Conservation (phyloP, 2,113 vertebrate genomes). For the Octodon degus region DNA sequence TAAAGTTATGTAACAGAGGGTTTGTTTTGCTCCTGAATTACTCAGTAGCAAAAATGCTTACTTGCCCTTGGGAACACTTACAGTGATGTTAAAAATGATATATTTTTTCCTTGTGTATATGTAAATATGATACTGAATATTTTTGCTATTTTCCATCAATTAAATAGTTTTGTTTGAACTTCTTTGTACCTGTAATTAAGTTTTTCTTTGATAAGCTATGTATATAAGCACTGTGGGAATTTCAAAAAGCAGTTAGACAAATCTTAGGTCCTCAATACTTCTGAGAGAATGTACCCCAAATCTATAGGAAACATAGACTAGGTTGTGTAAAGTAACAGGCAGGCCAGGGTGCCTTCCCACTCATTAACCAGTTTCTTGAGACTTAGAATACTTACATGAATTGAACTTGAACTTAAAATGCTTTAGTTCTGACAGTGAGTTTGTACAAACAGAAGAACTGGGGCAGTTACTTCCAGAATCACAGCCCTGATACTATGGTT, state of each 20-base stretch:
- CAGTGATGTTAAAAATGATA: not conserved
- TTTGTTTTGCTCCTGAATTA: slow-evolving; percentile 67
- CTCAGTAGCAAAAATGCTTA: slow-evolving; percentile 26
- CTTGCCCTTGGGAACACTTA: slow-evolving; percentile 35
- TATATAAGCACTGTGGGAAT: slow-evolving; percentile 3
- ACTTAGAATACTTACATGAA: not conserved
- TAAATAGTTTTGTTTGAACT: slow-evolving; percentile 31
- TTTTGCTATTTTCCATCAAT: not conserved
- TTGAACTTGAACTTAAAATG: slow-evolving; percentile 45
- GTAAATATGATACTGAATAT: slow-evolving; percentile 1
- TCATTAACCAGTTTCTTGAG: not conserved
- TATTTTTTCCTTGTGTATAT: slow-evolving; percentile 16
- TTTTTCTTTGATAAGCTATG: slow-evolving; percentile 26
- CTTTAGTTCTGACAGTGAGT: not conserved
- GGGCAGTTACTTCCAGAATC: not conserved
- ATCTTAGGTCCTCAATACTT: not conserved
- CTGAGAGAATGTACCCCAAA: not conserved
- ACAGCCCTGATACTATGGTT: slow-evolving; percentile 15
- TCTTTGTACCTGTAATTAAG: slow-evolving; percentile 18
- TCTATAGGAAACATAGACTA: not conserved
- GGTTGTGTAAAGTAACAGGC: not conserved
- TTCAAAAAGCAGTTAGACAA: slow-evolving; percentile 16
- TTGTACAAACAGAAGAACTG: slow-evolving; percentile 27
- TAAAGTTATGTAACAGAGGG: slow-evolving; percentile 63
- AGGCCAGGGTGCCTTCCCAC: not conserved